Percentiles rank a stretch among this genome's conserved stretches.
Evolutionary conservation across 2,888 invertebrate species (phyloP).

Genomic region (Trachelus tabidus): DNA sequence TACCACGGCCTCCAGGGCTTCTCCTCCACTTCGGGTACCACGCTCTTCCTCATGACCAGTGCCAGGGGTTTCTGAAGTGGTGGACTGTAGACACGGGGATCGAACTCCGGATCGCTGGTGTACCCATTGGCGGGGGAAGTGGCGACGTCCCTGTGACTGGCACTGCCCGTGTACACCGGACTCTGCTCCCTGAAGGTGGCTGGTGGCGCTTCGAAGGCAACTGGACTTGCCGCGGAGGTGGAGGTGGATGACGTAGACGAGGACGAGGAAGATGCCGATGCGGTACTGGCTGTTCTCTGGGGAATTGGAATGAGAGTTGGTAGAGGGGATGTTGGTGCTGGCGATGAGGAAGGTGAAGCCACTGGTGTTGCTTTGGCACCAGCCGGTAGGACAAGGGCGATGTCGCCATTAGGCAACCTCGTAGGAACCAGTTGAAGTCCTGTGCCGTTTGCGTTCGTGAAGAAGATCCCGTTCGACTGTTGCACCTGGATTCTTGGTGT

Average conservation of each 20-base stretch:
- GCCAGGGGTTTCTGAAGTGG: slow-evolving; percentile 74
- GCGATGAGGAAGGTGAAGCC: slow-evolving; percentile 65
- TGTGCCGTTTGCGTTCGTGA: slow-evolving; percentile 76
- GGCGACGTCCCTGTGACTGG: slow-evolving; percentile 69
- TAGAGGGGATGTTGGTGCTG: slow-evolving; percentile 67
- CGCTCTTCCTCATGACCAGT: slow-evolving; percentile 77
- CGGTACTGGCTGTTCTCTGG: slow-evolving; percentile 78
- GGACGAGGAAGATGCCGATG: slow-evolving; percentile 75
- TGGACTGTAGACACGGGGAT: slow-evolving; percentile 64
- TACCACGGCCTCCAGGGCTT: slow-evolving; percentile 88
- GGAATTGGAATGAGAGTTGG: slow-evolving; percentile 82
- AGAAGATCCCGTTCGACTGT: slow-evolving; percentile 71
- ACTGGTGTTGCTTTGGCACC: slow-evolving; percentile 67
- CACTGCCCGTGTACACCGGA: slow-evolving; percentile 44
- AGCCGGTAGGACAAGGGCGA: slow-evolving; percentile 82
- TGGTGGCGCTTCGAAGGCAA: slow-evolving; percentile 68
- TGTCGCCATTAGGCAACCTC: slow-evolving; percentile 83
- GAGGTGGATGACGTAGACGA: slow-evolving; percentile 65
- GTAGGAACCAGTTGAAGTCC: slow-evolving; percentile 85
- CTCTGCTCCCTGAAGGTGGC: slow-evolving; percentile 66
- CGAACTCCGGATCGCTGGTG: slow-evolving; percentile 61
- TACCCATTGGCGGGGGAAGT: slow-evolving; percentile 62
- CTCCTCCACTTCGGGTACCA: slow-evolving; percentile 72
- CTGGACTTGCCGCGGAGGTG: slow-evolving; percentile 65
- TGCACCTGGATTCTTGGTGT: slow-evolving; percentile 60